A percentile compares a stretch with the other conserved stretches of the same genome.
These are phyloP conservation scores for Cordilura impudica DNA, from an alignment of 2,888 invertebrate species.

Conservation along the genomic window DNA sequence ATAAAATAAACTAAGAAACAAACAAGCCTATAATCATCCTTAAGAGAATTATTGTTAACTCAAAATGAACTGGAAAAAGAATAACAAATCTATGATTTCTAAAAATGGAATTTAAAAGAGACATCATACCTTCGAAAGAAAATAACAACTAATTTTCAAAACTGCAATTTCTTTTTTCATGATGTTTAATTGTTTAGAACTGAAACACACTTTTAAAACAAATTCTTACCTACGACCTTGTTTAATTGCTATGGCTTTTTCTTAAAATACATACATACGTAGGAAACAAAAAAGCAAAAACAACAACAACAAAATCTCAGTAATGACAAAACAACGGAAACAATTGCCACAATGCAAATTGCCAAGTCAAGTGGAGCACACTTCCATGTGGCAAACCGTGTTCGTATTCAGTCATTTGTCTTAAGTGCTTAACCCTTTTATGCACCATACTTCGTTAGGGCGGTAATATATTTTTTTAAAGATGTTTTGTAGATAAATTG, in stretches of 20 bases:
- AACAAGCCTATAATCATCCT: too few species aligned
- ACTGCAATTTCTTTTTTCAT: too few species aligned
- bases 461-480: neutral
- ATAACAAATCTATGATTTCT: too few species aligned
- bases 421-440: slow-evolving; percentile 37
- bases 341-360: slow-evolving; percentile 42
- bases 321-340: slow-evolving; percentile 28
- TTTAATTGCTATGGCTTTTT: neutral
- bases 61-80: too few species aligned
- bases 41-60: too few species aligned
- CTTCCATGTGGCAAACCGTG: slow-evolving; percentile 23
- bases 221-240: neutral
- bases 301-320: neutral
- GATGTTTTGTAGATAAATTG: too few species aligned
- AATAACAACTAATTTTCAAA: too few species aligned
- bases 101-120: too few species aligned
- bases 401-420: slow-evolving; percentile 25
- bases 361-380: slow-evolving; percentile 21
- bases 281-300: neutral
- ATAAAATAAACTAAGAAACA: too few species aligned
- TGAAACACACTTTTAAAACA: neutral
- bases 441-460: too few species aligned
- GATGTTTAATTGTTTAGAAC: too few species aligned
- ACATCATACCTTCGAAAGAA: too few species aligned
- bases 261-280: neutral